Conservation (phyloP, 2,113 vertebrate species). For the Calidris pygmaea region DNA sequence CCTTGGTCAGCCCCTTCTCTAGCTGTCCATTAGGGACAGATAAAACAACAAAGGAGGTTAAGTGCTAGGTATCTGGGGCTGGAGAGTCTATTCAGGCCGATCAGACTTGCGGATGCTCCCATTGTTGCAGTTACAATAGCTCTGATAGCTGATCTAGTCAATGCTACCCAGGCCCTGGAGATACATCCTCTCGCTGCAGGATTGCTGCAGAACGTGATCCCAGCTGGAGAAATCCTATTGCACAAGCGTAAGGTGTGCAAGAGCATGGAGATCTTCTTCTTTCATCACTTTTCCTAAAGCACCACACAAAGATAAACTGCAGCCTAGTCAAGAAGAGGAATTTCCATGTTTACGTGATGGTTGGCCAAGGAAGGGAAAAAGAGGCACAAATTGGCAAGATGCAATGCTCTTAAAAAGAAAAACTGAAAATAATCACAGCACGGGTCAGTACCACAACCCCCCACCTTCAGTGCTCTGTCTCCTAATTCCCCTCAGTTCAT, state of each 20-base stretch:
- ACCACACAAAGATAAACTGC: neutral
- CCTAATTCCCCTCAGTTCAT: neutral
- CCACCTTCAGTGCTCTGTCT: neutral
- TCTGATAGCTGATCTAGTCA: neutral
- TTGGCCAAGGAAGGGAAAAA: neutral
- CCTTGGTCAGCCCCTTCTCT: neutral
- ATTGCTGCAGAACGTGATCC: neutral
- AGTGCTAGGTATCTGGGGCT: neutral
- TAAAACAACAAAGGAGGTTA: neutral
- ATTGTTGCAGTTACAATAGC: neutral
- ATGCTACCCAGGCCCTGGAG: neutral
- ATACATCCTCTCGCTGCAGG: neutral
- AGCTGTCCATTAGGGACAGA: neutral
- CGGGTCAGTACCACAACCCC: neutral
- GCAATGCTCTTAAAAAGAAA: neutral
- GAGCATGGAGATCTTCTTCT: neutral
- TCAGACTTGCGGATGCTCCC: neutral
- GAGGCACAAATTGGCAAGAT: neutral
- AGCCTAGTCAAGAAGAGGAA: neutral
- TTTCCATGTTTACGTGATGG: neutral
- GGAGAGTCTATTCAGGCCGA: neutral
- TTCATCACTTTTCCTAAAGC: neutral
- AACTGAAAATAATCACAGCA: neutral
- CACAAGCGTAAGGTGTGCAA: neutral
- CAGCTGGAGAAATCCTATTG: neutral